These are phyloP conservation scores for Scaptomyza montana DNA, from an alignment of 1,140 invertebrate genomes.

Conservation along the genomic window DNA sequence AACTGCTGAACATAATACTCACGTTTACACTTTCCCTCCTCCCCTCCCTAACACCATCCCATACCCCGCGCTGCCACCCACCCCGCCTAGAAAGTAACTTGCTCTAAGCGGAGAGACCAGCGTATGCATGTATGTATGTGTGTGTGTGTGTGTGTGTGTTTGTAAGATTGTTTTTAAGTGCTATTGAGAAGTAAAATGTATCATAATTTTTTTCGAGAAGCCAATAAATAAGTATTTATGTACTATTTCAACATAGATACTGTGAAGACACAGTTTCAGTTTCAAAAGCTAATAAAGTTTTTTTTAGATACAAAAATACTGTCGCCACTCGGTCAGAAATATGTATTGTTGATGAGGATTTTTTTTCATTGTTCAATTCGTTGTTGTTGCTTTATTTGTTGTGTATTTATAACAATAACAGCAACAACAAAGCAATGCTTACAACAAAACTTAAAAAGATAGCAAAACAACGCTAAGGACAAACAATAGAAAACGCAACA, in stretches of 20 bases:
- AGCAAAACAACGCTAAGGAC: constrained; percentile 15
- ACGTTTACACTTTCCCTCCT: neutral
- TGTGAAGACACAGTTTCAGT: too few species aligned
- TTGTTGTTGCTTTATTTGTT: neutral
- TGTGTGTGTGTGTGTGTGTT: neutral
- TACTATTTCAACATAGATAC: too few species aligned
- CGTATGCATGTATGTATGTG: neutral
- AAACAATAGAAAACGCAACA: constrained; percentile 16
- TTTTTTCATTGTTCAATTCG: constrained; percentile 11
- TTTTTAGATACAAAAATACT: too few species aligned
- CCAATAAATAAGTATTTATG: too few species aligned
- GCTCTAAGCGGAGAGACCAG: constrained; percentile 39
- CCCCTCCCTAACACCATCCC: too few species aligned
- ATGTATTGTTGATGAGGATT: neutral
- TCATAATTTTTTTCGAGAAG: too few species aligned
- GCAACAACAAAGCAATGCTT: neutral
- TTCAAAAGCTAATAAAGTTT: too few species aligned
- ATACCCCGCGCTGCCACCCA: neutral
- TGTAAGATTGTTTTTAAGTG: neutral
- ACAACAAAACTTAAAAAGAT: constrained; percentile 18
- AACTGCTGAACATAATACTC: neutral
- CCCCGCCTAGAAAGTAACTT: constrained; percentile 49
- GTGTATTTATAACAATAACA: too few species aligned
- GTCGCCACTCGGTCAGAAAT: too few species aligned
- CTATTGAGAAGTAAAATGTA: constrained; percentile 11